These are phyloP conservation scores for Plemyria rubiginata DNA, from an alignment of 2,888 invertebrate species.

Conservation along the genomic window DNA sequence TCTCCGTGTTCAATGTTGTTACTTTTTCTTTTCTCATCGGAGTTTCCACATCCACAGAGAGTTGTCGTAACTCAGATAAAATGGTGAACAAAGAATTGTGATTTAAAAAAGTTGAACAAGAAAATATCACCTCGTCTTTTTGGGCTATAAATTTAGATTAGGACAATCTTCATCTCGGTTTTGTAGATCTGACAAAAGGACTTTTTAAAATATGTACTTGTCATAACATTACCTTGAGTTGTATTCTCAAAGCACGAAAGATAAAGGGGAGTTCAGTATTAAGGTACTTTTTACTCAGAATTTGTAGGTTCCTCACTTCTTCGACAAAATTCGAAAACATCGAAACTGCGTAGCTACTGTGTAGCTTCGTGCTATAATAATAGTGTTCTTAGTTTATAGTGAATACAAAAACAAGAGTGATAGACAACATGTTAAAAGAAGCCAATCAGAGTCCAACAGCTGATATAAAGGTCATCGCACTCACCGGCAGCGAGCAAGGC, in stretches of 20 bases:
- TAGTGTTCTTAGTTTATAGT: background rate
- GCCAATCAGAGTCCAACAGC: conserved; percentile 34
- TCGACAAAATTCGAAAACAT: background rate
- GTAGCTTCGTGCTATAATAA: background rate
- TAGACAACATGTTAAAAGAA: background rate
- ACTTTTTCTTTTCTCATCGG: conserved; percentile 43
- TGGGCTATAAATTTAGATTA: conserved; percentile 28
- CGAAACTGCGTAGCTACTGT: no score
- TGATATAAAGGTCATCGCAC: conserved; percentile 65
- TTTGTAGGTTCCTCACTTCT: background rate
- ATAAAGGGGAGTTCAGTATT: background rate
- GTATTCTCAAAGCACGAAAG: conserved; percentile 4
- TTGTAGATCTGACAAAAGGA: conserved; percentile 16
- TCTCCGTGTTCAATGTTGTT: conserved; percentile 45
- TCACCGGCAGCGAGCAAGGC: conserved; percentile 95
- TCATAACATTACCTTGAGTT: background rate
- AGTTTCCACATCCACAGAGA: conserved; percentile 42
- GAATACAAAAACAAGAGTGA: background rate
- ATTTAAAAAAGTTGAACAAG: conserved; percentile 41
- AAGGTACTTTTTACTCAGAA: no score
- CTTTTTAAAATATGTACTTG: conserved; percentile 3
- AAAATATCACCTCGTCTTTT: conserved; percentile 31
- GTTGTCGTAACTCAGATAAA: conserved; percentile 44
- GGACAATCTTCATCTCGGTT: conserved; percentile 12
- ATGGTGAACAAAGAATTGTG: conserved; percentile 42